Evolutionary conservation across 1,140 invertebrate genomes (phyloP).

Genomic region (Grapholita molesta): DNA sequence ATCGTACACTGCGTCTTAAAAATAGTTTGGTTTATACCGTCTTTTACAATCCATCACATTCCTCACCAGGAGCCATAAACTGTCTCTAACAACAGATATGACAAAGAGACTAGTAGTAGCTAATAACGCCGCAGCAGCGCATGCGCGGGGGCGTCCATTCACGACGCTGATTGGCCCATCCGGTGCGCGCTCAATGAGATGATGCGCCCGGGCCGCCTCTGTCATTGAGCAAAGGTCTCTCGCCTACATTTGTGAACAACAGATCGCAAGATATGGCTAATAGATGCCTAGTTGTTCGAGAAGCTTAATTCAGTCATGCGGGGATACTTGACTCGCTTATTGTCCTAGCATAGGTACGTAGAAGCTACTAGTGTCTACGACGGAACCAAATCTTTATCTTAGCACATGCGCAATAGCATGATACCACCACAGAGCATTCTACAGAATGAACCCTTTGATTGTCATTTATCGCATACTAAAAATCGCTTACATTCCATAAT

Average conservation of each 20-base stretch:
- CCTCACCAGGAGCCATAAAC: constrained; percentile 46
- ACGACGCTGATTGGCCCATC: constrained; percentile 74
- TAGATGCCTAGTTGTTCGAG: not conserved
- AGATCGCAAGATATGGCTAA: constrained; percentile 44
- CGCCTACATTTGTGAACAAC: constrained; percentile 67
- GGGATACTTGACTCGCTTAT: not conserved
- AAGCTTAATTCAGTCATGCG: not conserved
- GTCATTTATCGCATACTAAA: no score
- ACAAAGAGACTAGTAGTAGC: constrained; percentile 71
- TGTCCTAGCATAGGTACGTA: not conserved
- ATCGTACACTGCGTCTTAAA: not conserved
- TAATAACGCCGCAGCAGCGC: constrained; percentile 54
- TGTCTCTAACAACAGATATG: constrained; percentile 58
- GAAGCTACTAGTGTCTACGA: not conserved
- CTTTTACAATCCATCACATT: constrained; percentile 48
- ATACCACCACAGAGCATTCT: no score
- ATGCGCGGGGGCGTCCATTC: constrained; percentile 72
- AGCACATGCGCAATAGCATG: no score
- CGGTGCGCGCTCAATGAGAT: constrained; percentile 74
- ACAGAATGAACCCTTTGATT: no score
- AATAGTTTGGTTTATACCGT: not conserved
- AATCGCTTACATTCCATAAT: no score
- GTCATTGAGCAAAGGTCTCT: constrained; percentile 73
- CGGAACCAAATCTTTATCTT: not conserved
- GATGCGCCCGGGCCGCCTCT: constrained; percentile 71